phyloP scores from a whole-genome alignment of 53 echinoderm and acorn worm species.

The Zoroaster sp. region DNA sequence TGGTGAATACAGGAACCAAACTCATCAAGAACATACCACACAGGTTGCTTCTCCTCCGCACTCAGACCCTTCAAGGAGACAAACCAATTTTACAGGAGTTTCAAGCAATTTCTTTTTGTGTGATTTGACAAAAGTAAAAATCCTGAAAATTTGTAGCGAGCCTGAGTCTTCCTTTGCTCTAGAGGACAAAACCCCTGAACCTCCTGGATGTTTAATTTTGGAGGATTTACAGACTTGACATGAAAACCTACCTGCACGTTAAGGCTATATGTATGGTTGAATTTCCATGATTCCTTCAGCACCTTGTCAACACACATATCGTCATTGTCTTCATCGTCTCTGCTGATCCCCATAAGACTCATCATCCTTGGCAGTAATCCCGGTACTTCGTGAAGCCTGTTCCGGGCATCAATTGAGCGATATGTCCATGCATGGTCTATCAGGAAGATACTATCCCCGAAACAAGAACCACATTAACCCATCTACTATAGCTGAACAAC shows the following conservation, averaged over 20 bases:
- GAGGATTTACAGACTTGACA: not conserved
- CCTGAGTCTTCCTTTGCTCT: too few species aligned
- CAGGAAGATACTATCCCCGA: conserved; percentile 66
- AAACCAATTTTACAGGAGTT: not conserved
- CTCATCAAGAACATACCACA: conserved; percentile 82
- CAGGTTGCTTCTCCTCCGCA: conserved; percentile 66
- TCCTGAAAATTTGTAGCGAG: not conserved
- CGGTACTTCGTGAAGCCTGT: conserved; percentile 56
- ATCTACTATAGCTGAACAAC: too few species aligned
- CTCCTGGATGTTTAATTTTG: too few species aligned
- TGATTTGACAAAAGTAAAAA: not conserved
- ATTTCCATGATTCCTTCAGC: conserved; percentile 66
- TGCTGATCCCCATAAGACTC: conserved; percentile 52
- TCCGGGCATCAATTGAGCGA: conserved; percentile 36
- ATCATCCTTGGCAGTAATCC: conserved; percentile 62
- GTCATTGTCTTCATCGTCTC: not conserved
- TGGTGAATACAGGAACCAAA: conserved; percentile 71
- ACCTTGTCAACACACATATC: conserved; percentile 41
- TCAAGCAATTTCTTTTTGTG: too few species aligned
- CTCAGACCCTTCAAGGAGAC: conserved; percentile 4
- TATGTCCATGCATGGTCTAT: conserved; percentile 85
- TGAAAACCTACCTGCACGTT: conserved; percentile 45
- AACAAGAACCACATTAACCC: too few species aligned
- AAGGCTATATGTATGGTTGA: conserved; percentile 70
- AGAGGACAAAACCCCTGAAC: too few species aligned